Evolutionary conservation across 2,113 vertebrate species (phyloP), one percentile per base, ranked within the genome.

Genomic region (Mirounga angustirostris): DNA sequence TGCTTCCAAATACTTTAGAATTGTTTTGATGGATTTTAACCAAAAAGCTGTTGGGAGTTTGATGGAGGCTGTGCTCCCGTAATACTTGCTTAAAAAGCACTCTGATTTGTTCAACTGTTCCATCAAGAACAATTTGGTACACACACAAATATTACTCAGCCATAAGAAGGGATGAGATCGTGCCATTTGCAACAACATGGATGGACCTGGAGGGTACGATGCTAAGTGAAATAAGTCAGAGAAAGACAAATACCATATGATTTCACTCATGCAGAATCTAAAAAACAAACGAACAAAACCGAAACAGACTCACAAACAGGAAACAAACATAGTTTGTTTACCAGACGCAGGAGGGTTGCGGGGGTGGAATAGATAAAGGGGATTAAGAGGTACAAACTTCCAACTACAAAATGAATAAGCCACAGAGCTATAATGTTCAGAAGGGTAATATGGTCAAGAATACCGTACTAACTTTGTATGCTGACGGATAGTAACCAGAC

Each of bases 1-100:
- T 58, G n/a, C 61, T 94, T 92, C 61, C 59, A 94, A 36, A 65
- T 81, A 54, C 91, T 54, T 95, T 50, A 87, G 19, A 90, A 65
- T 12, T 95, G 19, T 78, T 94, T 43, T 91, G 59, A 85, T 63
- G 91, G 50, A 19, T 93, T 84, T 87, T 88, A 81, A 85, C 30
- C 30, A 71, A 97, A 92, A 87, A 88, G 46, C 58, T 97, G 30
- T 33, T 78, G 33, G 52, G 50, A 73, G 54, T 65, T 74, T 52
- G 73, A 85, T 33, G 56, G 74, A 86, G 67, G 73, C 2, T 50
- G 10, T 46, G 76, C 46, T 85, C 1, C 24, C 58, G 30, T 80
- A 95, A 54, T 28, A 71, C 7, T 50, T 93, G 52, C 74, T 84
- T 93, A 54, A 95, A 89, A 81, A 91, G 54, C 46, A 67, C 7